Evolutionary conservation across 2,113 vertebrate genomes (phyloP), one percentile per base, ranked within the genome.

Genomic region (Speoplatyrhinus poulsoni): DNA sequence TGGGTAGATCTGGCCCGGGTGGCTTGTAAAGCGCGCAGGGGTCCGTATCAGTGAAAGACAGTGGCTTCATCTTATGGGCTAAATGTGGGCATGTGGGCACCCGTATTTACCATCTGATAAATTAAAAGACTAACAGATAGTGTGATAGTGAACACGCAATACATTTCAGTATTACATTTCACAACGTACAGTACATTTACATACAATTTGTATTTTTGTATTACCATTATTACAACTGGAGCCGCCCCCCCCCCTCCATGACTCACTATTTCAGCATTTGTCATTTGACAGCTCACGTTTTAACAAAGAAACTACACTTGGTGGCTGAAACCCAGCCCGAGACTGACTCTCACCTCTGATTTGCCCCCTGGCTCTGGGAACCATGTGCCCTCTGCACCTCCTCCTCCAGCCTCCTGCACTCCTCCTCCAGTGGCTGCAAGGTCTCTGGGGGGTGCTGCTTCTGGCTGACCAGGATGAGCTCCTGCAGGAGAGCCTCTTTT

Each of bases 401-500:
- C 72, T 96, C 96, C 82, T 97, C 96, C 80, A 99, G 88, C 60
- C 94, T 91, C 47, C 76, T 79, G 76, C 94, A 92, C 85, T 98
- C 95, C 69, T 95, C 94, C 73, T 98, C 96, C 76, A 98, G 91
- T 66, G 94, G 94, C 69, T 90, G 85, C 41, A 94, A 80, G 1
- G 94, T 92, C 75, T 96, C 95, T 0, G 85, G 89, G 0, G 92
- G 84, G 64, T 93, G 89, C 48, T 93, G 93, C 86, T 97, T 95
- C 86, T 95, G 95, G 72, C 94, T 94, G 81, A 97, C 93, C 76
- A 96, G 91, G 80, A 94, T 95, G 63, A 99, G 16, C 85, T 99
- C 97, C 82, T 98, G 97, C 74, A 98, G 92, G 16, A 99, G 93
- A 6, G 96, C 96, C 77, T 99, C 97, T 84, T 99, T 99, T 89